Base-by-base conservation (phyloP, 2,797 vertebrate species). In the Toxotes lorentzi region DNA sequence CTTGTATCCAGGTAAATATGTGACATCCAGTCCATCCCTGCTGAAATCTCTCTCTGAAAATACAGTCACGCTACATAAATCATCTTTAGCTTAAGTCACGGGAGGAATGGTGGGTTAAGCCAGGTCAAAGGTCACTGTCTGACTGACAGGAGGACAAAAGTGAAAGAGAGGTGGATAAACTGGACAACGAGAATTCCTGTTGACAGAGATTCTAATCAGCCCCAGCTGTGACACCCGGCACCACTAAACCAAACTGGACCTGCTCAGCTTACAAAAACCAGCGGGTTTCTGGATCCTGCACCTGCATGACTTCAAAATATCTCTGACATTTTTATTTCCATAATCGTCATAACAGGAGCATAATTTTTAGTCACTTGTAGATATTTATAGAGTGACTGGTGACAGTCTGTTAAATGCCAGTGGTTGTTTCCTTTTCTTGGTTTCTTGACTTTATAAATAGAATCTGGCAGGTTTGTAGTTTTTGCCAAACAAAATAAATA, bases 81-180 rank as follows among this genome's bases (percentile, higher is more conserved):
- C 40, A 40, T 9, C 40, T 40, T 40, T 40, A 13, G 35, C 35
- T 35, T 35, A 35, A 35, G 35, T 10, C 35, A 5, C 4, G 9
- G 35, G 6, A 35, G 35, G 35, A n/a, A 12, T 4, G 50, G 50
- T 13, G 11, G n/a, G 50, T 51, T 14, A 2, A 24, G 24, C 7
- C 45, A 4, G 57, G 57, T 76, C 57, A 62, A 69, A 69, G 57
- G 56, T 62, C 58, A 62, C 9, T 6, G 32, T 17, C 2, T 1
- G 19, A 23, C 32, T 4, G 50, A 35, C 60, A 58, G 41, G 30
- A 51, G 45, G 34, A 8, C 23, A 40, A n/a, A 30, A 16, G 53
- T n/a, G n/a, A 14, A 21, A 27, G 2, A 21, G 41, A 30, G 34
- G 13, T 10, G n/a, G 48, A 51, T 13, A 27, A 54, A 54, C 24